phyloP scores from a whole-genome alignment of 2,113 vertebrate genomes.

The Otis tarda region DNA sequence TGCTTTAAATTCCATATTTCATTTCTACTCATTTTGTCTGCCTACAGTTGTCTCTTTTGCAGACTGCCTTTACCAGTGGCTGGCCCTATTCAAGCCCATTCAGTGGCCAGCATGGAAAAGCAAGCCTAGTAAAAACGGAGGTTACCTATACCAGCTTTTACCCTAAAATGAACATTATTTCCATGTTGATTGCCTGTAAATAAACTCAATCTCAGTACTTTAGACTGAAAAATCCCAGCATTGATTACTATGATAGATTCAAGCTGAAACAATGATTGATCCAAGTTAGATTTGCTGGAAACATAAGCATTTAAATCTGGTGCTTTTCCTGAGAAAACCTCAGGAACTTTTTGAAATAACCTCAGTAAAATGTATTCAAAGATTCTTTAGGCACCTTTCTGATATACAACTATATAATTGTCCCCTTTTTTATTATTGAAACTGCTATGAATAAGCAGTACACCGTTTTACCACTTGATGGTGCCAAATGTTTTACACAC shows the following conservation, averaged over 20 bases:
- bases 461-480: conserved; percentile 55
- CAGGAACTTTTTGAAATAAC: background rate
- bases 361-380: background rate
- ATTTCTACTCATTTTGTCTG: background rate
- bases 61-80: background rate
- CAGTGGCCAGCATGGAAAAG: background rate
- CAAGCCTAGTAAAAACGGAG: background rate
- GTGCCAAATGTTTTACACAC: conserved; percentile 23
- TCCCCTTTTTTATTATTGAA: background rate
- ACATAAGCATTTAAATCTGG: background rate
- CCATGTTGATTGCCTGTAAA: background rate
- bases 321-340: background rate
- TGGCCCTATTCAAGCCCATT: background rate
- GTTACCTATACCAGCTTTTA: background rate
- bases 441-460: background rate
- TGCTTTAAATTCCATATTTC: background rate
- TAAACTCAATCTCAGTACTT: background rate
- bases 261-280: background rate
- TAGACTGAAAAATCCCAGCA: background rate
- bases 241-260: background rate
- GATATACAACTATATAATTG: background rate
- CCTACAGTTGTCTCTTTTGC: background rate
- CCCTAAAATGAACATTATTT: background rate
- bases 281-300: background rate
- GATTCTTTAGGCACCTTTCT: background rate